Base-by-base conservation (phyloP, 2,113 vertebrate genomes). In the Caretta caretta region DNA sequence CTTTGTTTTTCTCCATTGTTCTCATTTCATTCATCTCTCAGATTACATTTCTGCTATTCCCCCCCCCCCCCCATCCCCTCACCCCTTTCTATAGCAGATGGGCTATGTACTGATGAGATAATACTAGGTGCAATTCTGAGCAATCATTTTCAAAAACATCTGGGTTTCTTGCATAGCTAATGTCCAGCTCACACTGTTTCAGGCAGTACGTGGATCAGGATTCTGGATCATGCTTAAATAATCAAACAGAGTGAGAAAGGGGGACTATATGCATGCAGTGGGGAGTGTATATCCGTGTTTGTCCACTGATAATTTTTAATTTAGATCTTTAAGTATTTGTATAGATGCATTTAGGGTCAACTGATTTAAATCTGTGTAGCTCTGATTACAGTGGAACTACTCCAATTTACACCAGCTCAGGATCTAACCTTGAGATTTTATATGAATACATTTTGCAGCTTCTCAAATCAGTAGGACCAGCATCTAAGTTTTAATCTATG, bases 101-200 rank as follows among this genome's bases (percentile, higher is more conserved):
- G 87, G 91, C 92, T 94, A 97, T 93, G 35, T 90, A n/a, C 76
- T 89, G 87, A 92, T 97, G 96, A 97, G 94, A 92, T 96, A 96
- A 97, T 88, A 96, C 31, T 94, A 96, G 92, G 75, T 91, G 19
- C 54, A 75, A 86, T 93, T 82, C 87, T 93, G 97, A 90, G 46
- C 10, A 90, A 25, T 69, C 24, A 81, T 85, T 95, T 96, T 79
- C 17, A 94, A 94, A 95, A 91, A 84, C 96, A 97, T 96, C 42
- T 46, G 49, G 53, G 90, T 93, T 92, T 96, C 90, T 92, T 87
- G 93, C 88, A 42, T 92, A 65, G 46, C 10, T 76, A 91, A 86
- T 83, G 84, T 96, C 94, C 91, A 94, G 78, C n/a, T 90, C 88
- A 92, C 78, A 86, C 50, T 87, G 62, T 88, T 93, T 89, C 59